A percentile compares a stretch with the other conserved stretches of the same genome.
phyloP scores from a whole-genome alignment of 2,797 vertebrate species.

The Sparus aurata region DNA sequence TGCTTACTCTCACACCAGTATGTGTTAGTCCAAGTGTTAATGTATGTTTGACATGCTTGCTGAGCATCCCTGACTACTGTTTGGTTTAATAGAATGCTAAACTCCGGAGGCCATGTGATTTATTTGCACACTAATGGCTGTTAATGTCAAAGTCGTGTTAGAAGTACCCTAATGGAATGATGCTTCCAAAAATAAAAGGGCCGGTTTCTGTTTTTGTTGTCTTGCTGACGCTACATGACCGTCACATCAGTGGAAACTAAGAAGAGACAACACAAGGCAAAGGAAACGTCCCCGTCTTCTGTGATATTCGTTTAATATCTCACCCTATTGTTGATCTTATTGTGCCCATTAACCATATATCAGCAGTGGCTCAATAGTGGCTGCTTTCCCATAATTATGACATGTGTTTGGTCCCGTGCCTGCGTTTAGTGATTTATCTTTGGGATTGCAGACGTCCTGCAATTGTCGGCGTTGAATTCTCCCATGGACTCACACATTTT shows the following conservation, averaged over 20 bases:
- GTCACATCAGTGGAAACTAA: not conserved
- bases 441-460: constrained; percentile 43
- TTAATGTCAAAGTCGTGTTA: constrained; percentile 40
- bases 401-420: constrained; percentile 3
- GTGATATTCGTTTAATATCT: constrained; percentile 19
- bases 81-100: constrained; percentile 49
- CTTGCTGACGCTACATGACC: not conserved
- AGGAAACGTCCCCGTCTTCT: constrained; percentile 2
- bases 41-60: constrained; percentile 52
- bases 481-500: constrained; percentile 1
- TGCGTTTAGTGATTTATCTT: constrained; percentile 28
- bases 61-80: constrained; percentile 32
- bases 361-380: constrained; percentile 23
- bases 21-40: constrained; percentile 37
- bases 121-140: constrained; percentile 54
- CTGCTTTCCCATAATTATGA: constrained; percentile 32
- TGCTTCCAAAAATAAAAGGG: constrained; percentile 30
- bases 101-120: constrained; percentile 44
- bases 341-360: constrained; percentile 21
- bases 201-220: not conserved
- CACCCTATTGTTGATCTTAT: constrained; percentile 22
- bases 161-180: constrained; percentile 24
- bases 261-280: constrained; percentile 37
- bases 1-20: constrained; percentile 53
- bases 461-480: constrained; percentile 45